Percentiles rank a stretch among this genome's conserved stretches.
Evolutionary conservation across 2,113 vertebrate genomes (phyloP).

Genomic region (Hippocampus guttulatus): DNA sequence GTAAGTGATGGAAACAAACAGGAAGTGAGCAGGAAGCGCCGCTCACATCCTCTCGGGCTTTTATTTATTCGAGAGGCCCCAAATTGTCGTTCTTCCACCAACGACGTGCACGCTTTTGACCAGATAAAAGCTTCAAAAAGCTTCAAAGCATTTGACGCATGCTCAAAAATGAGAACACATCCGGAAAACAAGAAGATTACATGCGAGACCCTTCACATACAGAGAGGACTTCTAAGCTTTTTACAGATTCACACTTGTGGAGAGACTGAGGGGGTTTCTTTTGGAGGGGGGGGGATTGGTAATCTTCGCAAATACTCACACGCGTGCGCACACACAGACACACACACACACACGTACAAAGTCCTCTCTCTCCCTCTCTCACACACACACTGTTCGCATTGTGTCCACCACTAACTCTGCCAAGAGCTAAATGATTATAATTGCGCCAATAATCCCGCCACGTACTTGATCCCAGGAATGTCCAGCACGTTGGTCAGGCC

Average conservation of each 20-base stretch:
- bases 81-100: background rate
- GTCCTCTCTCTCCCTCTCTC: no score
- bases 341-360: no score
- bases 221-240: no score
- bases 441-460: constrained; percentile 20
- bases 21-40: constrained; percentile 10
- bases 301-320: no score
- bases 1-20: constrained; percentile 20
- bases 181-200: background rate
- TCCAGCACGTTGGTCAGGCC: constrained; percentile 96
- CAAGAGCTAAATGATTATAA: background rate
- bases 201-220: background rate
- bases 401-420: background rate
- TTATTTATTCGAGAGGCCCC: background rate
- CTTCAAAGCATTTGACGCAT: background rate
- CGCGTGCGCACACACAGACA: no score
- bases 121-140: background rate
- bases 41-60: background rate
- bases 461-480: constrained; percentile 95
- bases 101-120: background rate
- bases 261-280: no score
- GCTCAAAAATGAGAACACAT: background rate
- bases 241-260: no score
- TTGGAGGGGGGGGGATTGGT: no score
- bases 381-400: background rate